These are phyloP conservation scores for Sorex fumeus DNA, from an alignment of 2,113 vertebrate species.

Conservation along the genomic window DNA sequence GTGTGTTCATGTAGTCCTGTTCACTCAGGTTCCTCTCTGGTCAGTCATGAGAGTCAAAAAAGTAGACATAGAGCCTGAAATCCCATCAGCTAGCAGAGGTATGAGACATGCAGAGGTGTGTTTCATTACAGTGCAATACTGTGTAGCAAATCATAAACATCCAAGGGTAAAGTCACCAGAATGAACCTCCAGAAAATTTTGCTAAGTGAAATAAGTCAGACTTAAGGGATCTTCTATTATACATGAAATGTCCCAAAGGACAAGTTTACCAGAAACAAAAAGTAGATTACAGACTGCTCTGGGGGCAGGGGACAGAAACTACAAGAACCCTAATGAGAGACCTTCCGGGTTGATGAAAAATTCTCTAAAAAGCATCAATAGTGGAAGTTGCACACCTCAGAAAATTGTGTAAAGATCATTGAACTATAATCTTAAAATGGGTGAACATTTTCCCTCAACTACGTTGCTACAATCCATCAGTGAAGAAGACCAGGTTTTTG, in stretches of 20 bases:
- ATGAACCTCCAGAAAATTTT: not conserved
- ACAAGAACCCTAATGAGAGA: not conserved
- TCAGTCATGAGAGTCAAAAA: too few species aligned
- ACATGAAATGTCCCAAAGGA: not conserved
- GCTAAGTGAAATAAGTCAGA: not conserved
- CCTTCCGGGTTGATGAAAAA: not conserved
- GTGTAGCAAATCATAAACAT: too few species aligned
- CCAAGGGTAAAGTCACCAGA: not conserved
- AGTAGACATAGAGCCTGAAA: too few species aligned
- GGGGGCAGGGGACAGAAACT: not conserved
- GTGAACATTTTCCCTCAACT: not conserved
- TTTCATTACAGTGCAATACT: not conserved
- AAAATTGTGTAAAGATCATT: not conserved
- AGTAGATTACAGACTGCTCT: not conserved
- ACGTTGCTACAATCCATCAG: not conserved
- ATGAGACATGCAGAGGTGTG: accelerated
- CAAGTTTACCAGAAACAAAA: slow-evolving; percentile 1
- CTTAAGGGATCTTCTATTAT: not conserved
- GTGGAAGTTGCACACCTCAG: not conserved
- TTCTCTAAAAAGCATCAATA: not conserved
- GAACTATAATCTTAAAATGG: not conserved
- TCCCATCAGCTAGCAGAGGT: too few species aligned
- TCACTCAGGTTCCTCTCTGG: too few species aligned
- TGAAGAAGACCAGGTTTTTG: not conserved
- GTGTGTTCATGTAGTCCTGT: not conserved